Percentiles rank a stretch among this genome's conserved stretches.
These are phyloP conservation scores for Ochotona princeps DNA, from an alignment of 2,113 vertebrate genomes.

Conservation along the genomic window DNA sequence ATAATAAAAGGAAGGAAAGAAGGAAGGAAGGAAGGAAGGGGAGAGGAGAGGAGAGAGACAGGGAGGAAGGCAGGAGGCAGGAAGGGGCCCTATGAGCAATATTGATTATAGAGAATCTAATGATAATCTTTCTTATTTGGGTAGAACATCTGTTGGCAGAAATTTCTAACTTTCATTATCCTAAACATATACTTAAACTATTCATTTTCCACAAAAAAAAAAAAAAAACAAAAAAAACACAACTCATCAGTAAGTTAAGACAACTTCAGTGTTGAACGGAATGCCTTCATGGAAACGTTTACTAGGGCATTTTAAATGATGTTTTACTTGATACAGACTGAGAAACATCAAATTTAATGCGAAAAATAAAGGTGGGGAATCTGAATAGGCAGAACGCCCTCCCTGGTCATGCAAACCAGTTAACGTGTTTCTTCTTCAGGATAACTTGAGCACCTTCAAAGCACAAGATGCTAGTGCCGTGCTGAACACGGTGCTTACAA, in stretches of 20 bases:
- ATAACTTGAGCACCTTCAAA: neutral
- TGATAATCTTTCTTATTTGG: slow-evolving; percentile 67
- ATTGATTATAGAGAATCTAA: slow-evolving; percentile 75
- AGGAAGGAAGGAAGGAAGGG: neutral
- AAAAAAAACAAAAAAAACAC: neutral
- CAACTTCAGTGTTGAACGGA: slow-evolving; percentile 68
- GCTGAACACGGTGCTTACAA: neutral
- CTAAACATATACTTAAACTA: slow-evolving; percentile 77
- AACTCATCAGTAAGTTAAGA: slow-evolving; percentile 72
- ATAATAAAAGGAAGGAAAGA: neutral
- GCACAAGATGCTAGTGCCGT: neutral
- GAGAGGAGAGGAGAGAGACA: neutral
- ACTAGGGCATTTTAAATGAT: slow-evolving; percentile 69
- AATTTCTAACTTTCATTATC: slow-evolving; percentile 67
- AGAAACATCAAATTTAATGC: slow-evolving; percentile 71
- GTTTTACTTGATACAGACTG: slow-evolving; percentile 77
- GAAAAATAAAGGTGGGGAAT: slow-evolving; percentile 72
- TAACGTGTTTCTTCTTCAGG: slow-evolving; percentile 42
- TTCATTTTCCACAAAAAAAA: slow-evolving; percentile 53
- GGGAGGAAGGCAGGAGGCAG: neutral
- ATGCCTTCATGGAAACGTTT: slow-evolving; percentile 59
- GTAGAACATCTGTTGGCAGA: slow-evolving; percentile 69
- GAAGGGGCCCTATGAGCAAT: slow-evolving; percentile 56
- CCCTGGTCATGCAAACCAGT: slow-evolving; percentile 60
- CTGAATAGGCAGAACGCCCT: slow-evolving; percentile 69